Evolutionary conservation across 2,888 invertebrate species (phyloP).

Genomic region (Tanypteryx hageni): DNA sequence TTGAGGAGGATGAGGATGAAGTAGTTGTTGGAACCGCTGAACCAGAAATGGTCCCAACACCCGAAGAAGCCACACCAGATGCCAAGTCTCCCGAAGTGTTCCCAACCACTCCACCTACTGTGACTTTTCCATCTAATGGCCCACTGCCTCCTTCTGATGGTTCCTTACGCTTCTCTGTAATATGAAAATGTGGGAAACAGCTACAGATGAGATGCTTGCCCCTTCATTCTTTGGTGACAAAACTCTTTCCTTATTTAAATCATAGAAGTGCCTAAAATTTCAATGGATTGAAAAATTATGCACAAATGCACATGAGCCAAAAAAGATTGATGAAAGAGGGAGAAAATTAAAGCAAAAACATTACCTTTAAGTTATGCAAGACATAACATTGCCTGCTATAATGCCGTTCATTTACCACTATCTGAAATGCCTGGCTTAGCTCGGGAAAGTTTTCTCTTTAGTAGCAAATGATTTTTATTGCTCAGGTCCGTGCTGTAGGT

Average conservation of each 20-base stretch:
- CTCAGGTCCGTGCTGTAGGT: too few relatives aligned
- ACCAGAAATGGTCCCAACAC: conserved; percentile 76
- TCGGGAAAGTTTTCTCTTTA: too few relatives aligned
- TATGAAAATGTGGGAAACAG: conserved; percentile 67
- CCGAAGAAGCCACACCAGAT: conserved; percentile 44
- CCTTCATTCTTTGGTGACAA: background rate
- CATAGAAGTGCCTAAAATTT: background rate
- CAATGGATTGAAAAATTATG: too few relatives aligned
- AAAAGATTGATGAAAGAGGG: background rate
- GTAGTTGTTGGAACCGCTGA: conserved; percentile 79
- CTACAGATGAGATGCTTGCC: background rate
- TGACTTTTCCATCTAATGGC: conserved; percentile 72
- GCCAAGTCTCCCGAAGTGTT: conserved; percentile 67
- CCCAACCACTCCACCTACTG: conserved; percentile 70
- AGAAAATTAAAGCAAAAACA: background rate
- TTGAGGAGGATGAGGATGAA: conserved; percentile 72
- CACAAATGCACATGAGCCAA: too few relatives aligned
- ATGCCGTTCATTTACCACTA: too few relatives aligned
- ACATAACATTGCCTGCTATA: background rate
- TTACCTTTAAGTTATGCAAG: background rate
- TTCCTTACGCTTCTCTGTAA: conserved; percentile 89
- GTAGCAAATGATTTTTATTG: too few relatives aligned
- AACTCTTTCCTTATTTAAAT: background rate
- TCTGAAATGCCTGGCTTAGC: too few relatives aligned
- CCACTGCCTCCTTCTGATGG: conserved; percentile 85